These are phyloP conservation scores for Tupiocoris notatus DNA, from an alignment of 2,888 invertebrate genomes.

Conservation along the genomic window DNA sequence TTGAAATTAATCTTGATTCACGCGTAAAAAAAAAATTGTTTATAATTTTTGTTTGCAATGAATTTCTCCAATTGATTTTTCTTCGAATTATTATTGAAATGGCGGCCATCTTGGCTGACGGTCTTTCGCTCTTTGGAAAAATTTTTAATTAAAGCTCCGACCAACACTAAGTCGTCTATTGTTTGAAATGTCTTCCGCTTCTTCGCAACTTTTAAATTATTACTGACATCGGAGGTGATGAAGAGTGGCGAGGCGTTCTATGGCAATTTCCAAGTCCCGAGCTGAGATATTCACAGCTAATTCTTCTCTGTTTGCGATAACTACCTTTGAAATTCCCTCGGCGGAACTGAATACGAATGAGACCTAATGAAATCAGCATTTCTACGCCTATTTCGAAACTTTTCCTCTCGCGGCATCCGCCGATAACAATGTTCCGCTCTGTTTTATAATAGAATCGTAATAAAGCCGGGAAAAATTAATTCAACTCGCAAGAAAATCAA, in stretches of 20 bases:
- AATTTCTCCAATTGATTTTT: no score
- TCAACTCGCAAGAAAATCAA: no score
- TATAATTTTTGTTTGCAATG: no score
- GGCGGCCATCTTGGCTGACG: neutral
- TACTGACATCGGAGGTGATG: neutral
- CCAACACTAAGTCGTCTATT: no score
- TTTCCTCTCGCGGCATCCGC: neutral
- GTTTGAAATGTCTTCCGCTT: neutral
- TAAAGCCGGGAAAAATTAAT: neutral
- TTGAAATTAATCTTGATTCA: no score
- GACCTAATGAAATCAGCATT: neutral
- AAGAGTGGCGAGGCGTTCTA: no score
- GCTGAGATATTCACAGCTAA: neutral
- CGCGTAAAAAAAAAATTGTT: no score
- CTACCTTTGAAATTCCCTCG: neutral
- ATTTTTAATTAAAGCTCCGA: neutral
- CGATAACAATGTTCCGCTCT: neutral
- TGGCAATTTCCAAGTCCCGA: neutral
- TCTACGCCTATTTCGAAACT: neutral
- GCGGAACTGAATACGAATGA: neutral
- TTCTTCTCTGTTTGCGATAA: neutral
- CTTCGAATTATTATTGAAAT: no score
- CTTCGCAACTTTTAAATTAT: neutral
- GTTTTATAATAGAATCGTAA: neutral
- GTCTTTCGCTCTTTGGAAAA: neutral